Base-by-base conservation (phyloP, 2,888 invertebrate species). In the Macrophya annulata region DNA sequence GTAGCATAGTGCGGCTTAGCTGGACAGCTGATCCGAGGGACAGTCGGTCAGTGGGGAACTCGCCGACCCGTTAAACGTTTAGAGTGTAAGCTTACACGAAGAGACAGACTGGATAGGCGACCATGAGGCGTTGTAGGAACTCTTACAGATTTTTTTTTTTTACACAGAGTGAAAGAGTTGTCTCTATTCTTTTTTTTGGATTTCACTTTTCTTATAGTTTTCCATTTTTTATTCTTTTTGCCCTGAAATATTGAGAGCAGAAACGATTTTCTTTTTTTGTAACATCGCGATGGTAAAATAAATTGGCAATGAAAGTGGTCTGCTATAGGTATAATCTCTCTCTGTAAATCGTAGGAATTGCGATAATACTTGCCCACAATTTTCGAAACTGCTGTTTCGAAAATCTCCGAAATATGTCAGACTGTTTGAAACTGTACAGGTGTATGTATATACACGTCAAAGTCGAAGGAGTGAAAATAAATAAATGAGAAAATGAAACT, bases 41-140 rank as follows among this genome's bases (percentile, higher is more conserved):
- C 81, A 81, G 81, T 81, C 81, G 81, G 81, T 81, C 81, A 81
- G 81, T 81, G 81, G 81, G 81, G 81, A 81, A 31, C 77, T 55
- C 59, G 81, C 12, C 81, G 81, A 62, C 62, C 81, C 81, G 81
- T 81, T 81, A 40, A 81, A 59, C 81, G 81, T 62, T 81, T 62
- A 40, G 62, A 81, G 15, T 62, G 43, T 81, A 37, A 62, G 59
- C 77, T 51, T 55, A 77, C 15, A 77, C 77, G 15, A 81, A 62
- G 51, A 17, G 21, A n/a, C 17, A 21, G 45, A 17, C 72, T 43
- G 5, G 45, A 74, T 45, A 45, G 31, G 3, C 3, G 31, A 31
- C 31, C 45, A n/a, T 43, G 77, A 77, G 12, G n/a, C 77, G 25
- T 77, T 77, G 31, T 31, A 31, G 77, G 17, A 77, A 77, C n/a